Evolutionary conservation across 1,140 invertebrate genomes (phyloP), one percentile per base, ranked within the genome.

Genomic region (Cecropterus lyciades): DNA sequence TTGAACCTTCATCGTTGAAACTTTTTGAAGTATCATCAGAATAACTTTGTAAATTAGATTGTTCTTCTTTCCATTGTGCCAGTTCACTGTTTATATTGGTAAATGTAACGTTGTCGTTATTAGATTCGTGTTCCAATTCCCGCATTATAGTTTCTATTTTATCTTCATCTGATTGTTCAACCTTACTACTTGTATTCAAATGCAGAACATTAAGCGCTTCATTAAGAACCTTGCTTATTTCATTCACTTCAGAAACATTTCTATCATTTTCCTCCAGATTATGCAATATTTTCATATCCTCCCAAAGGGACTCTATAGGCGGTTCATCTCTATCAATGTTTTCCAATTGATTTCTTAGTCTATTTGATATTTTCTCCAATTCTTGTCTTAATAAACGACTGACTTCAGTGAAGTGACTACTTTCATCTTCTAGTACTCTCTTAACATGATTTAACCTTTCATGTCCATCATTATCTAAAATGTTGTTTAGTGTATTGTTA

Each of bases 221-320:
- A 52, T 80, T 69, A 5, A 85, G 55, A 17, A 86, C 65, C 16
- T 72, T 51, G 30, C 68, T 66, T 48, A 85, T 73, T 69, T 83
- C 75, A 6, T 68, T 72, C 27, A 71, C 57, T 63, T 81, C 65
- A 17, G 73, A 55, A 37, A 40, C 45, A 63, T 78, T 80, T 69
- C 65, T 73, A 33, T 77, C 66, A 48, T 59, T 81, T 16, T 67
- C 45, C 66, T 82, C 73, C 33, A 76, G 56, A 6, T 77, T 59
- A 27, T 84, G 72, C 46, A 87, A 66, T 46, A 73, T 15, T 72
- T 81, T 79, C 46, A 87, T 72, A 48, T 80, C 70, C 15, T 73
- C 43, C 68, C 73, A 70, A 57, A 84, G 43, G 10, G 65, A 65
- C 8, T 72, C 71, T 45, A 81, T 11, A 9, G 78, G 68, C 4